Base-by-base conservation (phyloP, 30 jellyfish, hydroid and myxozoan genomes). In the Mastigias papua region DNA sequence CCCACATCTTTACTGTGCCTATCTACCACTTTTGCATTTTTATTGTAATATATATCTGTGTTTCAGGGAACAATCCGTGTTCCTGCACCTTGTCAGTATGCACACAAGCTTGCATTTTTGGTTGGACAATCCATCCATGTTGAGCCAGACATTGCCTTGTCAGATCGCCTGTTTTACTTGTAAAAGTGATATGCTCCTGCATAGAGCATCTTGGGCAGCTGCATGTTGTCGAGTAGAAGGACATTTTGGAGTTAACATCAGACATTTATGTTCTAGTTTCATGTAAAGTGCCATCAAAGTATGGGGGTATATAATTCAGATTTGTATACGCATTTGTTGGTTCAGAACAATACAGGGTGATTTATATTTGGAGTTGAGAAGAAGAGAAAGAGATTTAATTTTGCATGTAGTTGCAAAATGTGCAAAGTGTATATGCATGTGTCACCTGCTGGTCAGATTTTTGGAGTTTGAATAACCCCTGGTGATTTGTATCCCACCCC, bases 51-150 rank as follows among this genome's bases (percentile, higher is more conserved):
- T 46, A 23, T 48, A 34, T 74, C 11, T 34, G 67, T 48, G 31
- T 62, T 78, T 42, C 83, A 94, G 99, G 99, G 99, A 22, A 96
- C 99, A 28, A 92, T 96, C 82, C 97, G 98, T 29, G 99, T 96
- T 21, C 99, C 99, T 26, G 99, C 99, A 32, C 99, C 99, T 1
- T 96, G 99, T 65, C 99, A 96, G 82, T 96, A 96, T 76, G 99
- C 99, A 27, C 99, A 96, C 80, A 96, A 96, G 76, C 68, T 96
- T 82, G 98, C 98, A 1, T 96, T 96, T 83, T 68, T 96, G 60
- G 99, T 92, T 37, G 97, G 98, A n/a, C 98, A 96, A 89, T 80
- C 97, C 9, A 81, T 96, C 23, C 98, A 92, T 49, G 48, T 84
- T n/a, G 97, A 92, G 78, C 99, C 99, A 0, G 79, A 50, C 51